Evolutionary conservation across 1,140 invertebrate genomes (phyloP), one percentile per base, ranked within the genome.

Genomic region (Pseudomyrmex pallidus): DNA sequence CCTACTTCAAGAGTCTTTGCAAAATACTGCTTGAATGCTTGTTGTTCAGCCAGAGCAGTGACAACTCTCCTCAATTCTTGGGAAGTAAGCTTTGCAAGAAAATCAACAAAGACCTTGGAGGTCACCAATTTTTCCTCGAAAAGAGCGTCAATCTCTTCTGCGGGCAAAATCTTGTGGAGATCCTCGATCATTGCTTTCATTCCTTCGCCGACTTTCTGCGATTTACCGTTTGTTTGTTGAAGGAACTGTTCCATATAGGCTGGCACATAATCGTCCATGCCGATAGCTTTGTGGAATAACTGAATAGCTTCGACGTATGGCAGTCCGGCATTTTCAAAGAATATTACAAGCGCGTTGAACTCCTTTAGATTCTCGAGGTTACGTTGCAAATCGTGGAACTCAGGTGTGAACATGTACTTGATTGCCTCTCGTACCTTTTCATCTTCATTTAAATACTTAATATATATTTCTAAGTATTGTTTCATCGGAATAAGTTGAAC

Each of bases 121-220:
- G 20, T 86, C 1, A 72, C 35, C 0, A 91, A 10, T 74, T 93
- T 93, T 13, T 91, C 22, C 1, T 87, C 1, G 73, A 87, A 88
- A n/a, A 92, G 67, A 15, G 73, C 82, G 17, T 89, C 54, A 12
- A 92, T 85, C 25, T 91, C 20, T 0, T 91, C 66, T 0, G 82
- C 5, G 5, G 92, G 92, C 17, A 92, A 57, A 12, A 90, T 7
- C 4, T 85, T 74, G 48, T 84, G 82, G 5, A 92, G 25, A 22
- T 92, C 91, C 0, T 72, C 20, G 15, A 90, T 44, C 9, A 91
- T 77, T 35, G 82, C 90, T 12, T 70, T 10, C 9, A 91, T 22
- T 72, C 91, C 91, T 8, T 80, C 83, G 10, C 80, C 83, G 7
- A 88, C 78, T 46, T 17, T 20, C 0, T 25, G 12, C 7, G 0